These are phyloP conservation scores for Todiramphus chloris DNA, from an alignment of 2,113 vertebrate genomes.

Conservation along the genomic window DNA sequence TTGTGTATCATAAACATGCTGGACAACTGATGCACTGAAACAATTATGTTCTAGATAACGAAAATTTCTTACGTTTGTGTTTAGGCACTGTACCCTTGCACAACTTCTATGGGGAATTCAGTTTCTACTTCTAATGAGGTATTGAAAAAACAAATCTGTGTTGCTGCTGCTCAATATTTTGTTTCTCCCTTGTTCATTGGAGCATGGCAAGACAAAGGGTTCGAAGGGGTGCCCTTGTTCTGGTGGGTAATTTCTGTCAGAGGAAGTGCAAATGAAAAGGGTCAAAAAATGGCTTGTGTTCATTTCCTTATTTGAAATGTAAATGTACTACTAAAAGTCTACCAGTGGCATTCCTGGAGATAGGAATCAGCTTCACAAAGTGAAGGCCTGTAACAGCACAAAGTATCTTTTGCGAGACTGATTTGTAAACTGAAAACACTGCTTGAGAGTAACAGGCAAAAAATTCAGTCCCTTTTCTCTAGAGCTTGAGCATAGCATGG, in stretches of 20 bases:
- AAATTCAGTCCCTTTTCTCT: background rate
- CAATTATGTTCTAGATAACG: background rate
- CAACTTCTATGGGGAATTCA: background rate
- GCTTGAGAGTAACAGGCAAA: background rate
- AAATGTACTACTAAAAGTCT: background rate
- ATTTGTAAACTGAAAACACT: background rate
- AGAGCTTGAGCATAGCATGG: background rate
- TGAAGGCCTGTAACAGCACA: background rate
- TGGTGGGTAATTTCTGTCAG: background rate
- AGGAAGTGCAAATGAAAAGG: conserved; percentile 7
- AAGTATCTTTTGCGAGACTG: background rate
- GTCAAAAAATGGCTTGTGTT: conserved; percentile 15
- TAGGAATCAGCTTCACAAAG: background rate
- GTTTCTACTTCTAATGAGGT: background rate
- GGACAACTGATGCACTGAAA: background rate
- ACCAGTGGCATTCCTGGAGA: background rate
- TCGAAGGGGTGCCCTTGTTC: background rate
- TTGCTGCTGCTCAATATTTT: background rate
- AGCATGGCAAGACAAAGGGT: background rate
- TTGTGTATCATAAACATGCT: background rate
- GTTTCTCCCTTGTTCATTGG: background rate
- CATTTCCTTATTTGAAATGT: conserved; percentile 38
- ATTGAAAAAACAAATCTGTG: background rate
- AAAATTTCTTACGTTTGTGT: background rate
- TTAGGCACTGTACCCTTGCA: background rate